Base-by-base conservation (phyloP, 2,797 vertebrate genomes). In the Acanthurus lineatus region DNA sequence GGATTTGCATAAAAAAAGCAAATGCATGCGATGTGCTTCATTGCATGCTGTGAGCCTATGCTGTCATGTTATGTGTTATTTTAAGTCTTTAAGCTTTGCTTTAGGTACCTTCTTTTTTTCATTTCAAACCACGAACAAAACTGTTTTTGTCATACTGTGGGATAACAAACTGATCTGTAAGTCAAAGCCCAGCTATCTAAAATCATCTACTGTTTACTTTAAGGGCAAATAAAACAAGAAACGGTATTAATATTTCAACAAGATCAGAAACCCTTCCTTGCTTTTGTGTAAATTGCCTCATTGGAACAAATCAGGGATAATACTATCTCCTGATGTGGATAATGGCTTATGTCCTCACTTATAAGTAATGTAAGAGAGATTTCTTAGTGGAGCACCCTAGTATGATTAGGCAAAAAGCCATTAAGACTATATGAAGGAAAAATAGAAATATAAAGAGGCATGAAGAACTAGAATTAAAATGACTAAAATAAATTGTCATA, bases 1-100 rank as follows among this genome's bases (percentile, higher is more conserved):
- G n/a, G 53, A 80, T 80, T 80, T 80, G 69, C 77, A 81, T 77
- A 16, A 44, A 74, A 52, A 0, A 65, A 62, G 9, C 62, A 61
- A 0, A 56, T 6, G 5, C 25, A n/a, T 9, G 1, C 16, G 14
- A 28, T 47, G 10, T 19, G 11, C 32, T 10, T 16, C 9, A 11
- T 1, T 38, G 3, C 4, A 42, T 38, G 5, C 19, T 38, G 22
- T 35, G 51, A 16, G 35, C 3, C 2, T 11, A 2, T 45, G n/a
- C 61, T n/a, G 14, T 32, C 28, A 63, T 1, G 19, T 20, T 6
- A 28, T 2, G 32, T 17, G 15, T 25, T 35, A 38, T 15, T n/a
- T 32, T 52, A 1, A 44, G 28, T n/a, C 51, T n/a, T 32, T 8
- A 62, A 48, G 11, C 16, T 42, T 10, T 57, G 5, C 9, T 16